These are phyloP conservation scores for Saccostrea echinata DNA, from an alignment of 1,140 invertebrate genomes.

Conservation along the genomic window DNA sequence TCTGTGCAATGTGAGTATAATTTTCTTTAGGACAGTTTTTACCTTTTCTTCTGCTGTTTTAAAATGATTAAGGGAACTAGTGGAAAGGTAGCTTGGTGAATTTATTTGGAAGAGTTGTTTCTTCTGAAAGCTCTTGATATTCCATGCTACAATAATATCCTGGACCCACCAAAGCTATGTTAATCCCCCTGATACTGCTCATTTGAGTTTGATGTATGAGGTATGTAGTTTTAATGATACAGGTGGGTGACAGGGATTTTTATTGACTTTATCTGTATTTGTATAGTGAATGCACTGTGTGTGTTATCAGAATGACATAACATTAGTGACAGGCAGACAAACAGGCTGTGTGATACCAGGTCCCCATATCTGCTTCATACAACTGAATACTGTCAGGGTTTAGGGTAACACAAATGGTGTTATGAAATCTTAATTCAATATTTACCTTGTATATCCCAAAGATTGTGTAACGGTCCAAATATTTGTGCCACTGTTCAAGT, in stretches of 20 bases:
- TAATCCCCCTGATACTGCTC: not conserved
- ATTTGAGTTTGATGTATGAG: not conserved
- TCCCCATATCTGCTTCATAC: slow-evolving; percentile 16
- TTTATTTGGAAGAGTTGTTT: not conserved
- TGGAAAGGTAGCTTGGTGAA: not conserved
- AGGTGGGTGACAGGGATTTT: not conserved
- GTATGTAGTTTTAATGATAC: not conserved
- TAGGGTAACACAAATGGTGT: slow-evolving; percentile 23
- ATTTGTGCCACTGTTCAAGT: slow-evolving; percentile 17
- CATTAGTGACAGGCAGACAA: slow-evolving; percentile 22
- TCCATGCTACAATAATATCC: not conserved
- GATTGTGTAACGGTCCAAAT: slow-evolving; percentile 20
- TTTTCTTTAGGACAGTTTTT: not conserved
- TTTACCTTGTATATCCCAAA: slow-evolving; percentile 23
- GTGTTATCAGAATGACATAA: slow-evolving; percentile 18
- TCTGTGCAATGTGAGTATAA: not conserved
- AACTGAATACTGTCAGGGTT: slow-evolving; percentile 7
- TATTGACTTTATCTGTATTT: slow-evolving; percentile 13
- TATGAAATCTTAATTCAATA: slow-evolving; percentile 34
- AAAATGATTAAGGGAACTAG: not conserved
- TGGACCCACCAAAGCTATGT: not conserved
- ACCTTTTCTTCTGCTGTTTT: not conserved
- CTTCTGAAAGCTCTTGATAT: too few species aligned
- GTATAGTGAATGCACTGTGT: not conserved
- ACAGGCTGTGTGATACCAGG: not conserved